Evolutionary conservation across 2,888 invertebrate species (phyloP).

Genomic region (Hedya salicella): DNA sequence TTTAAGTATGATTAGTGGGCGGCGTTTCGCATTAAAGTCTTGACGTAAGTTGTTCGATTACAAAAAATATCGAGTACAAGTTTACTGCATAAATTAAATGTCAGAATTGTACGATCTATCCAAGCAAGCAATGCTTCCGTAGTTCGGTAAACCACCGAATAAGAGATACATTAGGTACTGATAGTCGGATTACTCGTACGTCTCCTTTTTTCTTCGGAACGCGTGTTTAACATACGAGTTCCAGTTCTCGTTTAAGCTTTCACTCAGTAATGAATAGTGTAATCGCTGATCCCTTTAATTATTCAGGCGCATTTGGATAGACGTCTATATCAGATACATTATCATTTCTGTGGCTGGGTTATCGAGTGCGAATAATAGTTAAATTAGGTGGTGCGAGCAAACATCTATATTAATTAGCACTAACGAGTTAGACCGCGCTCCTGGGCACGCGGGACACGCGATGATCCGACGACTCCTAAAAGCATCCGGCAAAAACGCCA

Average conservation of each 20-base stretch:
- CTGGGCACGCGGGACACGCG: conserved; percentile 39
- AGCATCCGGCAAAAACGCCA: conserved; percentile 52
- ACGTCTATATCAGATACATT: not conserved
- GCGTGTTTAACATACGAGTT: no score
- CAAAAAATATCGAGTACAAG: not conserved
- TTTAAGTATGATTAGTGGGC: conserved; percentile 49
- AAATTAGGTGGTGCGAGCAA: conserved; percentile 37
- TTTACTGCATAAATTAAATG: not conserved
- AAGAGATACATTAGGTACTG: no score
- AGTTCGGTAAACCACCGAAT: no score
- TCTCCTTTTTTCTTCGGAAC: no score
- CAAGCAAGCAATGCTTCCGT: no score
- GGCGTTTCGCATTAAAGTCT: conserved; percentile 31
- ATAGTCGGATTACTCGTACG: no score
- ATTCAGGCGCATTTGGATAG: not conserved
- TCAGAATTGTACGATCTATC: no score
- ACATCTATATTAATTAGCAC: conserved; percentile 58
- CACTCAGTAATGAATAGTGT: not conserved
- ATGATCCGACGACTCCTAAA: conserved; percentile 52
- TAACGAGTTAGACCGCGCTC: conserved; percentile 53
- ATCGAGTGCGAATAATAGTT: conserved; percentile 39
- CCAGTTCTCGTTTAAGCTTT: no score
- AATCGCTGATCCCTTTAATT: not conserved
- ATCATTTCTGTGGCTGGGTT: conserved; percentile 8
- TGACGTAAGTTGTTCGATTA: conserved; percentile 3